These are phyloP conservation scores for Clusia tigrina DNA, from an alignment of 2,888 invertebrate genomes.

Conservation along the genomic window DNA sequence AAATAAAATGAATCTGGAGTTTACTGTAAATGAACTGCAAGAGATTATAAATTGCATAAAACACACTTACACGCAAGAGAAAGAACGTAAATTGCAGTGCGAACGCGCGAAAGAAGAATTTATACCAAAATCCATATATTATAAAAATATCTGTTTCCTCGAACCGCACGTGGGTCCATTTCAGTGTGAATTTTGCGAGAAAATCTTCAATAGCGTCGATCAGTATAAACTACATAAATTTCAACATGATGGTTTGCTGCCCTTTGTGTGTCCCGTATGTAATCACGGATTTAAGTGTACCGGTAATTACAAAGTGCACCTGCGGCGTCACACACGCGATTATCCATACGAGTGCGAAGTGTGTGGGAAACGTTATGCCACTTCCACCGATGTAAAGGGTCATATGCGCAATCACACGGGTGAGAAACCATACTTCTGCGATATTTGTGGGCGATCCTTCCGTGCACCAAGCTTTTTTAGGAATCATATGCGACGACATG, in stretches of 20 bases:
- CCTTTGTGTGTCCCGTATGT: slow-evolving; percentile 38
- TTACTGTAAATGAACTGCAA: slow-evolving; percentile 45
- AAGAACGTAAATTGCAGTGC: slow-evolving; percentile 32
- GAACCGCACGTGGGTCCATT: slow-evolving; percentile 52
- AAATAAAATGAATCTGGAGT: slow-evolving; percentile 39
- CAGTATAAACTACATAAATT: too few species aligned
- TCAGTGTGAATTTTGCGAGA: slow-evolving; percentile 44
- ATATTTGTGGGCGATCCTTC: slow-evolving; percentile 56
- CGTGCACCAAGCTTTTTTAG: slow-evolving; percentile 46
- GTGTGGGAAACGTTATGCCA: too few species aligned
- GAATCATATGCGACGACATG: slow-evolving; percentile 51
- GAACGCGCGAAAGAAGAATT: too few species aligned
- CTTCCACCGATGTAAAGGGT: slow-evolving; percentile 47
- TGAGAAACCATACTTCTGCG: too few species aligned
- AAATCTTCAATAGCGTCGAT: slow-evolving; percentile 34
- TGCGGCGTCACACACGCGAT: slow-evolving; percentile 52
- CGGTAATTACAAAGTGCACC: slow-evolving; percentile 53
- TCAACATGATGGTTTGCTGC: slow-evolving; percentile 34
- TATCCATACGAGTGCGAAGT: slow-evolving; percentile 47
- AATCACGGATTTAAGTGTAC: slow-evolving; percentile 49
- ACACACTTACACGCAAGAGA: slow-evolving; percentile 36
- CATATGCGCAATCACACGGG: slow-evolving; percentile 56
- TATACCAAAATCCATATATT: too few species aligned
- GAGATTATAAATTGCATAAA: slow-evolving; percentile 40
- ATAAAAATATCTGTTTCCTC: slow-evolving; percentile 48